Evolutionary conservation across 2,113 vertebrate genomes (phyloP), one percentile per base, ranked within the genome.

Genomic region (Paradisaea rubra): DNA sequence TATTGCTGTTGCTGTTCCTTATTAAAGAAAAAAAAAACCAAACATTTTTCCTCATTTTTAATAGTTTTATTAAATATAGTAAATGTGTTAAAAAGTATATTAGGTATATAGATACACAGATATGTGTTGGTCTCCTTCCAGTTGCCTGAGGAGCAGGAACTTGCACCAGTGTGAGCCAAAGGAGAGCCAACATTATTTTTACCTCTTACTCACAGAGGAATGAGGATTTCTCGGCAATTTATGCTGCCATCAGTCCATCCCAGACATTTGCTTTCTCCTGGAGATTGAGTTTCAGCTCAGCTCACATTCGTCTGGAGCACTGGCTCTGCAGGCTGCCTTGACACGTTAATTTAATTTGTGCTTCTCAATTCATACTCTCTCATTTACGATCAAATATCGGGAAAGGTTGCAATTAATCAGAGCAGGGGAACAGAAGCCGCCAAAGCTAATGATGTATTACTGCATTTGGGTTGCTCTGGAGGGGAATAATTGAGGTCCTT

Each of bases 321-420:
- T 52, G 89, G 91, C 95, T 94, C 16, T 21, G 85, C 79, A 47
- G 42, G 82, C 86, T 93, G 73, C 28, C 61, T 84, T 86, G 93
- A 80, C 94, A 72, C 15, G 0, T 82, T 95, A 94, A 95, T 96
- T 93, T 68, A 81, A 93, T 96, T 95, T 90, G 86, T 57, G 68
- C 87, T 87, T 89, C 86, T 73, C 82, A 28, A 81, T 79, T 95
- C 82, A 39, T 91, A 47, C 66, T 76, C 87, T 84, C 73, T 95
- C 93, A 41, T 87, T 92, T 89, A 27, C 13, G 9, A 93, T 95
- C 92, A 81, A 93, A 77, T 86, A 78, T 95, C 0, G 13, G 86
- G 74, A 89, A 89, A 92, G 94, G 93, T 94, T 94, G 72, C 90
- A 88, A 92, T 95, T 97, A 88, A 96, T 95, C 93, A 95, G 88